Conservation (phyloP, 2,797 vertebrate species). For the Diplodus puntazzo region DNA sequence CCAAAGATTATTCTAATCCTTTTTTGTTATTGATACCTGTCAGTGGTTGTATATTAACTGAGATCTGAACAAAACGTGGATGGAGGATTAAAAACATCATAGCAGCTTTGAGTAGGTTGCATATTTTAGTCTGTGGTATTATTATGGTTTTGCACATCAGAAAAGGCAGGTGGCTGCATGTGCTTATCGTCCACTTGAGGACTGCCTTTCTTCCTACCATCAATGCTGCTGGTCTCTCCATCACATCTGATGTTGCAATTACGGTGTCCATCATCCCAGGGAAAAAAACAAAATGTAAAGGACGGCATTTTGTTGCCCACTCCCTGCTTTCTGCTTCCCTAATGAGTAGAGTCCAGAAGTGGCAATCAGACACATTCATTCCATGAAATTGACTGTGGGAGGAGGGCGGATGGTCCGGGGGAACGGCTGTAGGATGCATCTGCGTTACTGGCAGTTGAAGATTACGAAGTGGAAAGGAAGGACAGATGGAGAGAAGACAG, state of each 20-base stretch:
- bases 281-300: conserved; percentile 6
- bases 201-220: conserved; percentile 57
- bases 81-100: not conserved
- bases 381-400: conserved; percentile 63
- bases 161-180: conserved; percentile 7
- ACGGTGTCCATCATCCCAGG: conserved; percentile 38
- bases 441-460: conserved; percentile 46
- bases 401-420: conserved; percentile 33
- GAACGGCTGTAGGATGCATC: conserved; percentile 54
- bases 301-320: conserved; percentile 39
- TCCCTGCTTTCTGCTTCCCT: conserved; percentile 47
- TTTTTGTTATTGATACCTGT: not conserved
- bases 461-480: conserved; percentile 56
- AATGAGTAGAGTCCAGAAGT: conserved; percentile 68
- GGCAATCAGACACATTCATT: conserved; percentile 74
- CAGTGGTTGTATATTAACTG: not conserved
- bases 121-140: not conserved
- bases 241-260: conserved; percentile 57
- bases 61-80: not conserved
- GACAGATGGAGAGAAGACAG: conserved; percentile 57
- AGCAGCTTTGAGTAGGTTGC: not conserved
- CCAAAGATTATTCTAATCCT: not conserved
- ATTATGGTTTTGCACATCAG: conserved; percentile 12
- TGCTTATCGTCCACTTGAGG: conserved; percentile 55
- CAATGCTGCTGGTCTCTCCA: conserved; percentile 22